phyloP scores from a whole-genome alignment of 2,888 invertebrate species.

The Trissolcus brochymenae region DNA sequence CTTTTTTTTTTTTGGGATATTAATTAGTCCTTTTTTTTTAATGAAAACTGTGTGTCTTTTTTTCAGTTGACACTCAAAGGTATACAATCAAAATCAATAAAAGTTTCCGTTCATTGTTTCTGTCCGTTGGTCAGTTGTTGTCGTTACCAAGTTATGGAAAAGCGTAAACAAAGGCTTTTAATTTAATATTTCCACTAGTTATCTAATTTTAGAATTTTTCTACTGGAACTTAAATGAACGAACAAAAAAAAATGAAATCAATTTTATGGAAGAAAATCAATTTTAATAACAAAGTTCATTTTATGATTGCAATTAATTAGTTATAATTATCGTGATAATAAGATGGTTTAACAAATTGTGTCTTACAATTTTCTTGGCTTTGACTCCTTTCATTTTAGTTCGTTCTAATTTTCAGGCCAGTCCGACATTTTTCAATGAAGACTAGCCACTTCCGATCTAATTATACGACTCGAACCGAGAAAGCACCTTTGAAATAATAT shows the following conservation, averaged over 20 bases:
- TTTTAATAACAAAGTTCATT: background rate
- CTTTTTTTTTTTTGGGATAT: background rate
- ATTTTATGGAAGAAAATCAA: background rate
- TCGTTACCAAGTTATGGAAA: slow-evolving; percentile 57
- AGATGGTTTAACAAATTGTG: background rate
- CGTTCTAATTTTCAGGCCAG: background rate
- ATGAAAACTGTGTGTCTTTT: slow-evolving; percentile 25
- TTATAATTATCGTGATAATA: background rate
- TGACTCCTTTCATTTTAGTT: background rate
- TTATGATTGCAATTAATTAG: background rate
- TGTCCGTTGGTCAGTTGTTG: slow-evolving; percentile 47
- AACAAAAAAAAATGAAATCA: background rate
- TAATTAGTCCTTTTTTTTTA: background rate
- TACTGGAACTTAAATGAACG: background rate
- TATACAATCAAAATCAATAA: slow-evolving; percentile 29
- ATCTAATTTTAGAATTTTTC: background rate
- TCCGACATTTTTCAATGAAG: background rate
- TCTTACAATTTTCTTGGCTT: background rate
- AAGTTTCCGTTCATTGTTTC: no score
- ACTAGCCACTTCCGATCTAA: background rate
- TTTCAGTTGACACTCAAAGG: slow-evolving; percentile 9
- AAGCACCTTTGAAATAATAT: no score
- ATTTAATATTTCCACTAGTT: slow-evolving; percentile 11
- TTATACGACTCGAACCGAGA: no score
- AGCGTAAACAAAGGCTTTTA: slow-evolving; percentile 59